phyloP scores from a whole-genome alignment of 1,140 invertebrate species.

The Apis dorsata region DNA sequence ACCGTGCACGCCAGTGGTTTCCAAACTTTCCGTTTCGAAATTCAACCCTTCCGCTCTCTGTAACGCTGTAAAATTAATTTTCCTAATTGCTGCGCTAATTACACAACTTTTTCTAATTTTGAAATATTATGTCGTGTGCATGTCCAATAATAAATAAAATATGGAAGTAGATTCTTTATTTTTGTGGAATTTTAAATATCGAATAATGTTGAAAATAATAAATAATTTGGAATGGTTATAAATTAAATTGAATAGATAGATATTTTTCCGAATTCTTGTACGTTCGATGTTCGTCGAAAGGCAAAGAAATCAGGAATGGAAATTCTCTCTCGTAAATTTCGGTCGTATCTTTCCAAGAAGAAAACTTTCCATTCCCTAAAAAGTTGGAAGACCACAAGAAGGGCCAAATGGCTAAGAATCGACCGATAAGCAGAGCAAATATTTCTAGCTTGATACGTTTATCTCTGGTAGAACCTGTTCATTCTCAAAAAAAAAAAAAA shows the following conservation, averaged over 20 bases:
- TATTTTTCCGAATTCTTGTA: too few species aligned
- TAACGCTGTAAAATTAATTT: too few species aligned
- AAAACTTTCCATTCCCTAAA: not conserved
- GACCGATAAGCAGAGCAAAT: constrained; percentile 56
- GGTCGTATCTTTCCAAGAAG: not conserved
- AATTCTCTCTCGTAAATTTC: constrained; percentile 4
- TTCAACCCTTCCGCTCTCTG: not conserved
- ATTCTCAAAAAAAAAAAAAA: not conserved
- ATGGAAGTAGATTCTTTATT: too few species aligned
- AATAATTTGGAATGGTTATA: too few species aligned
- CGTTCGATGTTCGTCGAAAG: not conserved
- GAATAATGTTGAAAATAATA: too few species aligned
- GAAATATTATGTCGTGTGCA: not conserved
- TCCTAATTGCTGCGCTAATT: too few species aligned
- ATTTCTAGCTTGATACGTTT: constrained; percentile 62
- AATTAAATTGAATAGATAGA: too few species aligned
- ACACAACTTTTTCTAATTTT: too few species aligned
- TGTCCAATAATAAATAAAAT: not conserved
- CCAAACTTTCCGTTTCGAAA: constrained; percentile 29
- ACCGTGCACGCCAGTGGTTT: constrained; percentile 14
- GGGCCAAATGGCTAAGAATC: not conserved
- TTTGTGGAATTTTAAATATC: too few species aligned
- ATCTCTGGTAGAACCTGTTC: constrained; percentile 33
- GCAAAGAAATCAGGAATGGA: not conserved
- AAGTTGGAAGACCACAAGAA: not conserved